Evolutionary conservation across 1,140 invertebrate species (phyloP).

Genomic region (Panulirus ornatus): DNA sequence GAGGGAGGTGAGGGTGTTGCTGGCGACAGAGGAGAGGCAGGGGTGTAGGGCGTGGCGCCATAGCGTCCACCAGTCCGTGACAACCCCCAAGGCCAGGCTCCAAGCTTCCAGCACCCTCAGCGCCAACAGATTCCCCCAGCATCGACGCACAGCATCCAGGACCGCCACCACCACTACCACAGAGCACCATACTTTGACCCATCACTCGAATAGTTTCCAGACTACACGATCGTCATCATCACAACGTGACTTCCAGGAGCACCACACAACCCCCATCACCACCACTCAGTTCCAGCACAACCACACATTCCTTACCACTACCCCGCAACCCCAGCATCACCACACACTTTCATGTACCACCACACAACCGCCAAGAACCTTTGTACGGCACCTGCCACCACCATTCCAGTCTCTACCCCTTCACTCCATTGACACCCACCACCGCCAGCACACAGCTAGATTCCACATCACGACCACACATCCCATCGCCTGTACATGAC

Average conservation of each 20-base stretch:
- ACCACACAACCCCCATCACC: too few species aligned
- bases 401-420: background rate
- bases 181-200: too few species aligned
- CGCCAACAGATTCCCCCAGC: background rate
- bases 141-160: background rate
- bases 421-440: background rate
- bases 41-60: constrained; percentile 54
- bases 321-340: too few species aligned
- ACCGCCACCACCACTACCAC: background rate
- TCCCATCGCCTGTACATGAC: background rate
- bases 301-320: too few species aligned
- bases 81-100: constrained; percentile 52
- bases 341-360: background rate
- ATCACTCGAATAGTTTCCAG: too few species aligned
- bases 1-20: background rate
- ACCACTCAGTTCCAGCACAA: too few species aligned
- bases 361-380: constrained; percentile 15
- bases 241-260: too few species aligned
- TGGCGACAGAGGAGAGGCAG: constrained; percentile 33
- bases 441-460: background rate
- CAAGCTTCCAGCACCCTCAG: too few species aligned
- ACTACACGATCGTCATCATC: too few species aligned
- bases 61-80: constrained; percentile 48
- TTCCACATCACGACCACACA: constrained; percentile 3
- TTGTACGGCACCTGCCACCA: background rate